Conservation (phyloP, 2,888 invertebrate species). For the Netelia virgata region DNA sequence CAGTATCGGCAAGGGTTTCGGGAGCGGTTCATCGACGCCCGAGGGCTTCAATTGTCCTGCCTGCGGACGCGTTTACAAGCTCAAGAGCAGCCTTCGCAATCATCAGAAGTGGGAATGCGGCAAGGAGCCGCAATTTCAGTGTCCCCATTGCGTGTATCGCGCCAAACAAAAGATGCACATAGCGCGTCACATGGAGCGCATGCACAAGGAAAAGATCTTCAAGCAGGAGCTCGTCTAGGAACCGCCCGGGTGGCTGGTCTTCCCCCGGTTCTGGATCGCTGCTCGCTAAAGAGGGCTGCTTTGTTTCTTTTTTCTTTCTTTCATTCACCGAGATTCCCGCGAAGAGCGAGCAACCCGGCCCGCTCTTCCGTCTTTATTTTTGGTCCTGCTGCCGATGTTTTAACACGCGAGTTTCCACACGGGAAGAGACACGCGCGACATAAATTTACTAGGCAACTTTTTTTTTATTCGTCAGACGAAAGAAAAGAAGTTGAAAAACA, state of each 20-base stretch:
- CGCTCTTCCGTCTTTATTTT: neutral
- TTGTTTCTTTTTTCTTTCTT: slow-evolving; percentile 48
- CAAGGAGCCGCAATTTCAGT: slow-evolving; percentile 85
- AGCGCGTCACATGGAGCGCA: slow-evolving; percentile 85
- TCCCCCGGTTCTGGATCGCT: slow-evolving; percentile 64
- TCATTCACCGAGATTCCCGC: neutral
- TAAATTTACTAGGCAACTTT: neutral
- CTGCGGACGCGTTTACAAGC: slow-evolving; percentile 94
- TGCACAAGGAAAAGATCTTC: slow-evolving; percentile 85
- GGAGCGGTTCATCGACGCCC: slow-evolving; percentile 77
- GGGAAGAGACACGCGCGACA: slow-evolving; percentile 14
- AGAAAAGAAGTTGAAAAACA: neutral
- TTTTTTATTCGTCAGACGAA: slow-evolving; percentile 14
- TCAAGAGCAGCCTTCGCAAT: slow-evolving; percentile 90
- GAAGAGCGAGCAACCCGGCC: too few relatives aligned
- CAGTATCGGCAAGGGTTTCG: slow-evolving; percentile 81
- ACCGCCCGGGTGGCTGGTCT: slow-evolving; percentile 69
- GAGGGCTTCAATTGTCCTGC: slow-evolving; percentile 91
- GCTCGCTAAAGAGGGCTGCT: slow-evolving; percentile 17
- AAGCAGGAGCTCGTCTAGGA: slow-evolving; percentile 83
- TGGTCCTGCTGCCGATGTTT: slow-evolving; percentile 5
- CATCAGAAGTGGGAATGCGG: slow-evolving; percentile 85
- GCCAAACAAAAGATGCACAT: slow-evolving; percentile 85
- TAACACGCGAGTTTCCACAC: neutral
- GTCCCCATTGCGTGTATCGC: slow-evolving; percentile 84